A percentile compares a stretch with the other conserved stretches of the same genome.
Evolutionary conservation across 2,888 invertebrate species (phyloP).

Genomic region (Synanthedon formicaeformis): DNA sequence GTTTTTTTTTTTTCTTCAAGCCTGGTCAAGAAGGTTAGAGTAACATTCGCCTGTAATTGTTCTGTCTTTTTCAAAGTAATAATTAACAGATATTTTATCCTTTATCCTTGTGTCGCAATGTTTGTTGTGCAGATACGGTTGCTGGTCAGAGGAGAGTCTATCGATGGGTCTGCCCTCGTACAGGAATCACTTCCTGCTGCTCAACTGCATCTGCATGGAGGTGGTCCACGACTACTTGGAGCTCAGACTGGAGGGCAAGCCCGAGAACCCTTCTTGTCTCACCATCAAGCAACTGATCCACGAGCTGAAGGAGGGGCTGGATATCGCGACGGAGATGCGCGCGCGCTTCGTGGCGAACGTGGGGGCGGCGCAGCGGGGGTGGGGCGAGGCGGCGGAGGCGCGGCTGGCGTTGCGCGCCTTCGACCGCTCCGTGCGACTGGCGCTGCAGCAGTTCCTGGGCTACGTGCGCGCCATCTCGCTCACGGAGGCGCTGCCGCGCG

Average conservation of each 20-base stretch:
- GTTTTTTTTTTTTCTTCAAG: no score
- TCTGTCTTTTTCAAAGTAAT: no score
- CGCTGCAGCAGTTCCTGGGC: constrained; percentile 85
- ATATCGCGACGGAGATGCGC: constrained; percentile 85
- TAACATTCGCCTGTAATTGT: no score
- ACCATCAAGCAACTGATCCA: constrained; percentile 89
- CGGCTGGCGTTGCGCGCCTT: constrained; percentile 76
- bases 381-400: constrained; percentile 56
- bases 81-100: no score
- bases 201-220: constrained; percentile 87
- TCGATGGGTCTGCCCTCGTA: constrained; percentile 88
- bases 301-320: constrained; percentile 90
- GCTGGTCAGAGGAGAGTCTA: constrained; percentile 81
- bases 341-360: constrained; percentile 79
- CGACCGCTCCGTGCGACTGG: constrained; percentile 80
- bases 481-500: constrained; percentile 78
- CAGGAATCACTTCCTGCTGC: constrained; percentile 85
- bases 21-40: no score
- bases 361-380: constrained; percentile 65
- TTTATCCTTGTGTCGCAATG: no score
- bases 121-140: constrained; percentile 71
- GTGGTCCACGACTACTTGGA: constrained; percentile 92
- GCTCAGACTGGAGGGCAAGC: constrained; percentile 86
- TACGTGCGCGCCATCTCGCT: constrained; percentile 88
- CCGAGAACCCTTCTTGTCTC: constrained; percentile 85